Conservation (phyloP, 2,113 vertebrate species). For the Ornithorhynchus anatinus region DNA sequence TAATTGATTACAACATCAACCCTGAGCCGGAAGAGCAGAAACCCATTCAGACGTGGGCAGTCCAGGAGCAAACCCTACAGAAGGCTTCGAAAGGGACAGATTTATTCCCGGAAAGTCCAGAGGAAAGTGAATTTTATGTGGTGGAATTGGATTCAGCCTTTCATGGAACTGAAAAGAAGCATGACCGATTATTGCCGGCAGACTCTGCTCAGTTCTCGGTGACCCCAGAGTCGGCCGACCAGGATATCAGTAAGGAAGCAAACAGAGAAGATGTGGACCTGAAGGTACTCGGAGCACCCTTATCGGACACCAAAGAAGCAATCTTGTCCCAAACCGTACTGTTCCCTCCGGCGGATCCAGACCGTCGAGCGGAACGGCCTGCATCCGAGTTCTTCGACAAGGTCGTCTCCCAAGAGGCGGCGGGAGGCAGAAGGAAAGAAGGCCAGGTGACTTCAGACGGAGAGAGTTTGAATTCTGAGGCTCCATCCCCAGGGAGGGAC, state of each 20-base stretch:
- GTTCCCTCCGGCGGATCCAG: constrained; percentile 82
- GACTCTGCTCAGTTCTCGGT: constrained; percentile 31
- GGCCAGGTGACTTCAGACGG: constrained; percentile 78
- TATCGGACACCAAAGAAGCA: constrained; percentile 83
- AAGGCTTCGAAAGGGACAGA: constrained; percentile 39
- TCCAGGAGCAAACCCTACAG: constrained; percentile 43
- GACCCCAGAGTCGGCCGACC: constrained; percentile 35
- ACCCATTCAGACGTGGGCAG: constrained; percentile 53
- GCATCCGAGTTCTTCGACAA: constrained; percentile 90
- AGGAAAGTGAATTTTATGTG: constrained; percentile 76
- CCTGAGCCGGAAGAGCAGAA: constrained; percentile 39
- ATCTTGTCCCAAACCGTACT: constrained; percentile 81
- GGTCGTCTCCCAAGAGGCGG: constrained; percentile 87
- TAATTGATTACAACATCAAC: constrained; percentile 82
- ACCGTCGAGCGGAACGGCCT: constrained; percentile 86
- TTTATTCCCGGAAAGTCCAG: constrained; percentile 59
- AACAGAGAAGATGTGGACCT: constrained; percentile 39
- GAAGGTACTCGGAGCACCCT: constrained; percentile 74
- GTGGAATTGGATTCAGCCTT: constrained; percentile 86
- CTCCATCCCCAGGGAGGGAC: constrained; percentile 76
- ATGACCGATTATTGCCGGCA: constrained; percentile 37
- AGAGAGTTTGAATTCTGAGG: constrained; percentile 81
- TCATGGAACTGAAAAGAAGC: constrained; percentile 71
- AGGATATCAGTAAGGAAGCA: constrained; percentile 32
- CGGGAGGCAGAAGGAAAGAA: constrained; percentile 76